phyloP scores from a whole-genome alignment of 2,113 vertebrate species.

The human region DNA sequence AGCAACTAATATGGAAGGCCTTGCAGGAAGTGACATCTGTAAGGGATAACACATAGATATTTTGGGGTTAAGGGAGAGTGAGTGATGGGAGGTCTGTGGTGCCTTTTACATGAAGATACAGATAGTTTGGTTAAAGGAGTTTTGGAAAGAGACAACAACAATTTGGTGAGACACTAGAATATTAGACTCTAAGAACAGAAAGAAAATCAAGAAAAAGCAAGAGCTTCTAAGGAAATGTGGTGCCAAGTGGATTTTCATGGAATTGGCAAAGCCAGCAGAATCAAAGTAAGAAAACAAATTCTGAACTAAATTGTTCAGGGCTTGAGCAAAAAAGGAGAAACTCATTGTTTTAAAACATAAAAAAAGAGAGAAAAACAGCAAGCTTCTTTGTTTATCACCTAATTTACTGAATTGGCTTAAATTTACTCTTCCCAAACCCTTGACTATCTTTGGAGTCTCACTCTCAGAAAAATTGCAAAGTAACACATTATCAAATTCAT shows the following conservation, averaged over 20 bases:
- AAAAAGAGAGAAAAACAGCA: not conserved
- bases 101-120: not conserved
- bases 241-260: not conserved
- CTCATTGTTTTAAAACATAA: not conserved
- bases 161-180: not conserved
- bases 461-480: not conserved
- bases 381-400: not conserved
- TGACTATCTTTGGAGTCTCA: not conserved
- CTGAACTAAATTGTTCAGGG: not conserved
- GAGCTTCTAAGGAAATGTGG: not conserved
- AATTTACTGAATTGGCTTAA: not conserved
- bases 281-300: not conserved
- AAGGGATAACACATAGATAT: not conserved
- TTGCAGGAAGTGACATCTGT: not conserved
- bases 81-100: not conserved
- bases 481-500: not conserved
- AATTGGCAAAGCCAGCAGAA: not conserved
- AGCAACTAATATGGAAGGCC: not conserved
- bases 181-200: not conserved
- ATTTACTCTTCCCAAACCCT: not conserved
- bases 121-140: not conserved
- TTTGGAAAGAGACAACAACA: not conserved
- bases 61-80: not conserved
- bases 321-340: not conserved
- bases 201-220: not conserved